These are phyloP conservation scores for Drosophila longiperda DNA, from an alignment of 2,888 invertebrate genomes.

Conservation along the genomic window DNA sequence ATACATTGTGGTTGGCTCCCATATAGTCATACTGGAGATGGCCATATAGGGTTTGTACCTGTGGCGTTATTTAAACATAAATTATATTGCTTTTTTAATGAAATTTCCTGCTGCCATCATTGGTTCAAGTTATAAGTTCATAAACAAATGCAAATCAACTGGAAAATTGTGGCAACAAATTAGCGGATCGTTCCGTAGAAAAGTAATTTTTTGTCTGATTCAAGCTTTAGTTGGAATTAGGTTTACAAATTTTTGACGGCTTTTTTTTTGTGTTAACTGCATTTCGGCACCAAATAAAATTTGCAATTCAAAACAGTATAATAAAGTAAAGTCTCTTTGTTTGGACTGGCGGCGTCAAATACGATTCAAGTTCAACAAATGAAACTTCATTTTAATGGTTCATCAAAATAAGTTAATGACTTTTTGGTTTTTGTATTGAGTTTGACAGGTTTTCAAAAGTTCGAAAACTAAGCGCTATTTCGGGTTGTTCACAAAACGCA, in stretches of 20 bases:
- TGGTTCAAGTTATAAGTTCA: slow-evolving; percentile 71
- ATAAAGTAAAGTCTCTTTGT: slow-evolving; percentile 32
- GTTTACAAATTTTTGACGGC: slow-evolving; percentile 69
- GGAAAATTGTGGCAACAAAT: slow-evolving; percentile 77
- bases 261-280: slow-evolving; percentile 68
- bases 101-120: slow-evolving; percentile 70
- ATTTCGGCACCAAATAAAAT: slow-evolving; percentile 58
- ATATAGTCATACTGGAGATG: slow-evolving; percentile 13
- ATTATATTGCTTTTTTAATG: slow-evolving; percentile 71
- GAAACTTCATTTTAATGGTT: slow-evolving; percentile 69
- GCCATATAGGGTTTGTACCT: slow-evolving; percentile 54
- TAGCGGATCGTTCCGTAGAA: slow-evolving; percentile 66
- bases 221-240: slow-evolving; percentile 40
- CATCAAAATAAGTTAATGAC: slow-evolving; percentile 74
- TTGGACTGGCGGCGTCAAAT: slow-evolving; percentile 53
- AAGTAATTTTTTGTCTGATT: slow-evolving; percentile 38
- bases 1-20: slow-evolving; percentile 41
- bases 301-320: slow-evolving; percentile 70
- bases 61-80: slow-evolving; percentile 75
- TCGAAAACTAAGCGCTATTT: slow-evolving; percentile 37
- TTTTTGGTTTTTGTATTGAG: slow-evolving; percentile 61
- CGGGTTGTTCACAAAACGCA: slow-evolving; percentile 22
- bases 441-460: slow-evolving; percentile 52
- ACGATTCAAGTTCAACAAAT: slow-evolving; percentile 51
- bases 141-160: slow-evolving; percentile 74